Evolutionary conservation across 2,797 vertebrate genomes (phyloP), one percentile per base, ranked within the genome.

Genomic region (Typhlichthys subterraneus): DNA sequence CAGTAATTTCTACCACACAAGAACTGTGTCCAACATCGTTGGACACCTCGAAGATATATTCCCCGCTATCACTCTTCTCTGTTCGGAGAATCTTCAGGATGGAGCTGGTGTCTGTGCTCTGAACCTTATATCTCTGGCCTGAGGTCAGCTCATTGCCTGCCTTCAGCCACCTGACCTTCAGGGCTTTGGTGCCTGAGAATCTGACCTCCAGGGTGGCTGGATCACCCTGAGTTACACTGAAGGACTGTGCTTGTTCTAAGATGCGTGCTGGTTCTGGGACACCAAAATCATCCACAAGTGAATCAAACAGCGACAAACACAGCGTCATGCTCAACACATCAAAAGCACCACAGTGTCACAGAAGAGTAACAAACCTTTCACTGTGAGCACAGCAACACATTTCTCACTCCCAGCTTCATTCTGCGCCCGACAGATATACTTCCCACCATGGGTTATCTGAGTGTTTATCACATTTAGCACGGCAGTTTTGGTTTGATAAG

Each of bases 331-430:
- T 59, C 1, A 15, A 81, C 71, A 82, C 11, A 49, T 48, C 31
- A 13, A 57, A 62, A 76, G 46, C 45, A 75, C 23, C 10, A 19
- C 4, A 17, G 13, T 67, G 5, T 7, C 31, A 76, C 15, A 63
- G 38, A 81, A 65, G 45, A 11, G 48, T 49, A 59, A 97, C 97
- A 75, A 93, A 99, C 96, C 97, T 97, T 96, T 97, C 1, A 98
- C 96, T 60, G 88, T 82, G 59, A 99, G 89, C 45, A 94, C 50
- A 7, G 95, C 94, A 61, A 90, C 92, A 81, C 95, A 97, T 73
- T 94, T 94, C 80, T 96, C 95, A 87, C 94, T 92, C 70, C 97
- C 96, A 0, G 95, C 96, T 80, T 94, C 94, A 47, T 99, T 99
- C 90, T 95, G 95, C 56, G 94, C 97, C 80, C 96, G 91, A 89